Conservation (phyloP, 2,888 invertebrate genomes). For the Kuschelorhynchus macadamiae region DNA sequence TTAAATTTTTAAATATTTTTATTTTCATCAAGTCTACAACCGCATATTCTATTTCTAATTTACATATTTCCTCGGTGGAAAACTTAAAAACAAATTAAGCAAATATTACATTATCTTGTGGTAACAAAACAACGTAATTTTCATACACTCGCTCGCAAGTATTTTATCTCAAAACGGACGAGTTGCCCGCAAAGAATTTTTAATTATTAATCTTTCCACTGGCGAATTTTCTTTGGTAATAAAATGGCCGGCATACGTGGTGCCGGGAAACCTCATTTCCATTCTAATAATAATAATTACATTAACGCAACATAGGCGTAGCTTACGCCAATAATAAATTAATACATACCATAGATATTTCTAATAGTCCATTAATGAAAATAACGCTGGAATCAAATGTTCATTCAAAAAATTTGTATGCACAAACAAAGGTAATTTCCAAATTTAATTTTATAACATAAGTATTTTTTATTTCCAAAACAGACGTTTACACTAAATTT, state of each 20-base stretch:
- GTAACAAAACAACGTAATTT: slow-evolving; percentile 44
- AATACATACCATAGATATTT: too few species aligned
- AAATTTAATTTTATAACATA: too few species aligned
- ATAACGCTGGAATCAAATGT: too few species aligned
- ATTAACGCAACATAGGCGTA: slow-evolving; percentile 21
- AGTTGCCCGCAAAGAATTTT: slow-evolving; percentile 53
- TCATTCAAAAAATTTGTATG: too few species aligned
- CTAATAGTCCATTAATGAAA: too few species aligned
- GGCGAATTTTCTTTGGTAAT: slow-evolving; percentile 52
- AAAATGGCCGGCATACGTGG: slow-evolving; percentile 49
- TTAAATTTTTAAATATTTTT: background rate
- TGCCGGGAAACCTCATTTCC: slow-evolving; percentile 35
- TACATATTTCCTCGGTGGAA: slow-evolving; percentile 38
- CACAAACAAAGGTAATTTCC: too few species aligned
- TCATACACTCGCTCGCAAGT: slow-evolving; percentile 38
- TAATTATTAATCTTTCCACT: slow-evolving; percentile 53
- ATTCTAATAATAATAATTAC: slow-evolving; percentile 42
- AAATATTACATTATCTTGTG: slow-evolving; percentile 45
- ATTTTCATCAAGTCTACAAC: slow-evolving; percentile 6
- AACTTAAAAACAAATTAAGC: slow-evolving; percentile 46
- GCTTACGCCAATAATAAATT: too few species aligned
- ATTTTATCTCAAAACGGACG: slow-evolving; percentile 40
- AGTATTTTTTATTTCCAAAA: too few species aligned
- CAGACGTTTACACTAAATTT: too few species aligned
- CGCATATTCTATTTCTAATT: slow-evolving; percentile 29